Conservation (phyloP, 2,113 vertebrate genomes). For the Alectura lathami region DNA sequence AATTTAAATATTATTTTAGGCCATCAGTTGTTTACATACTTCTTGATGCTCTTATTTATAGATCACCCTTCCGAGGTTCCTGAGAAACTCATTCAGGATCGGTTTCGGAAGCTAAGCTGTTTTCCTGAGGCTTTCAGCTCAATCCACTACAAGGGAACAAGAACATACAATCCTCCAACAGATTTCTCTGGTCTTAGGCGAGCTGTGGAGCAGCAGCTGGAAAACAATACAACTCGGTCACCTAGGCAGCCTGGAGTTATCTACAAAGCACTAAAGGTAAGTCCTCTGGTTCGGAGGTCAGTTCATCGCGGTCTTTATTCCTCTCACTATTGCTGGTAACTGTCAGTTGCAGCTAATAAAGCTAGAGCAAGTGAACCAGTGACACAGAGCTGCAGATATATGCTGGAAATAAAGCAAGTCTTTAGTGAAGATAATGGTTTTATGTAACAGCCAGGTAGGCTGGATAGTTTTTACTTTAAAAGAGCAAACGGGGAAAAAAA, state of each 20-base stretch:
- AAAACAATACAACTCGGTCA: constrained; percentile 96
- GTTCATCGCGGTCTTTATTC: neutral
- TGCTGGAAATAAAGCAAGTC: neutral
- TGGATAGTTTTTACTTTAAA: neutral
- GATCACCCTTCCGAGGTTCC: constrained; percentile 90
- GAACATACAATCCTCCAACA: constrained; percentile 96
- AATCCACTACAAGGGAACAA: constrained; percentile 95
- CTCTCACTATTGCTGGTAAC: neutral
- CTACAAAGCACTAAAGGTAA: constrained; percentile 94
- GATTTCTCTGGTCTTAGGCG: constrained; percentile 94
- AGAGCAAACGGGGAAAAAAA: neutral
- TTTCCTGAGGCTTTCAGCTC: constrained; percentile 99
- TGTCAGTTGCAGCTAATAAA: neutral
- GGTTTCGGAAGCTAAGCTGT: constrained; percentile 92
- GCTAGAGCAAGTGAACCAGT: neutral
- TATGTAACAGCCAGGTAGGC: neutral
- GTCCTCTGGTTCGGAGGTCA: neutral
- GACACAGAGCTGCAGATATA: neutral
- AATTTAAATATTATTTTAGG: neutral
- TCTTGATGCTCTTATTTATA: constrained; percentile 51
- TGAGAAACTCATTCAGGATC: constrained; percentile 95
- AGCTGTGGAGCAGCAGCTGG: constrained; percentile 90
- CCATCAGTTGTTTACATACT: neutral
- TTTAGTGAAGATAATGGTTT: neutral
- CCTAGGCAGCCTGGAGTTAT: constrained; percentile 93